Evolutionary conservation across 2,888 invertebrate species (phyloP).

Genomic region (Plebejus argus): DNA sequence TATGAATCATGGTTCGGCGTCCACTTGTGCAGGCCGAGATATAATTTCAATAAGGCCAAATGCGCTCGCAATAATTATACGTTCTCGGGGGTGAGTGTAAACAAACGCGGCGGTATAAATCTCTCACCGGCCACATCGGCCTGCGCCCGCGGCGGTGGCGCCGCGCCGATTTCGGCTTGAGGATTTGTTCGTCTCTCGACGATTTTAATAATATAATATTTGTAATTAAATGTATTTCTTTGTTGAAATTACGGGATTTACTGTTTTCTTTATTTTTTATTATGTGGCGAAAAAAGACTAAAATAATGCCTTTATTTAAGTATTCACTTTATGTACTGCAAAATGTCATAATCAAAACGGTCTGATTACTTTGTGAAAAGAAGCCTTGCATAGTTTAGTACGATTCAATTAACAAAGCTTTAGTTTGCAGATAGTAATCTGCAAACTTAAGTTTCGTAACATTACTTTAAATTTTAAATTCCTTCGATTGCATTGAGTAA

Average conservation of each 20-base stretch:
- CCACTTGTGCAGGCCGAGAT: constrained; percentile 1
- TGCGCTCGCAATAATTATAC: constrained; percentile 41
- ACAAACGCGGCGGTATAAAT: constrained; percentile 57
- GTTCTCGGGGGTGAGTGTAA: constrained; percentile 48
- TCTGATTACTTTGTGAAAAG: no score
- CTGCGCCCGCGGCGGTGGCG: constrained; percentile 41
- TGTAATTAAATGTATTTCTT: not conserved
- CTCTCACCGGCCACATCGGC: constrained; percentile 39
- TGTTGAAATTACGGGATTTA: no score
- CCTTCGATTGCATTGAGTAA: not conserved
- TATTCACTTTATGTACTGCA: no score
- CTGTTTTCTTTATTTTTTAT: no score
- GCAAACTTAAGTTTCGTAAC: not conserved
- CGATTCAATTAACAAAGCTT: no score
- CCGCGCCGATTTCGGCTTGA: constrained; percentile 29
- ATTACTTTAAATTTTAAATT: not conserved
- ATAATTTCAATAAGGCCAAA: constrained; percentile 30
- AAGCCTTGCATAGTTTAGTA: not conserved
- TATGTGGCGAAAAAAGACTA: no score
- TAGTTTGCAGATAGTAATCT: no score
- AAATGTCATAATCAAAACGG: no score
- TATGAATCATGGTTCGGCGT: not conserved
- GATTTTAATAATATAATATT: not conserved
- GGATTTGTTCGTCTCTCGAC: constrained; percentile 15
- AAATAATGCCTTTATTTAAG: no score